Evolutionary conservation across 2,113 vertebrate genomes (phyloP), one percentile per base, ranked within the genome.

Genomic region (Podarcis cretensis): DNA sequence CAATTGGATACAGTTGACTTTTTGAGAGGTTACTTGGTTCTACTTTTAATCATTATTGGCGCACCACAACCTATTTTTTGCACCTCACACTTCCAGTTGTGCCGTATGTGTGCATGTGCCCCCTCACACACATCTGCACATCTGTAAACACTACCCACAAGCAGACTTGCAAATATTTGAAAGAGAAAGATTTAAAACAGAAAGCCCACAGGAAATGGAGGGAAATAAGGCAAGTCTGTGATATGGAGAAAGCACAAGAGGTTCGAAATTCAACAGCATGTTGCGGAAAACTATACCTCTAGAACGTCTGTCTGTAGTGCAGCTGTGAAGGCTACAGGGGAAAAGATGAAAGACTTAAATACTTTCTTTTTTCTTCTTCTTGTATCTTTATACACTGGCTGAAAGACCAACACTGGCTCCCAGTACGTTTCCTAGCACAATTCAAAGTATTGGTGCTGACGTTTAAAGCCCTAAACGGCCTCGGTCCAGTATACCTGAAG

Each of bases 1-100:
- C 94, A 94, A 94, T 95, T 90, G 92, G 25, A 92, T 84, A 78
- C 89, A 90, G 89, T 95, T 93, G 90, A 87, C 73, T 87, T 32
- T 82, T 81, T 35, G 69, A 90, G 87, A 90, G 90, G 84, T 94
- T 90, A 87, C 89, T 27, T 87, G 73, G 83, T 92, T 4, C 40
- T 76, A 89, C 92, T 96, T 63, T 63, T 63, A 63, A 63, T 63
- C 13, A 63, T 63, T 63, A 63, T 63, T 63, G 18, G 59, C 1
- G 4, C 59, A 63, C 1, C 59, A 63, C 14, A 63, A 63, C 3
- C 59, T 63, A 54, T 63, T 63, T 66, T 85, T 37, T 86, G 75
- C 87, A 91, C 32, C 73, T 30, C 69, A 79, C 37, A 3, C 54
- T 0, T 91, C 89, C 87, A 94, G 71, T 23, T 23, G 6, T 40